Percentiles rank a stretch among this genome's conserved stretches.
Evolutionary conservation across 1,140 invertebrate species (phyloP).

Genomic region (Ooceraea biroi): DNA sequence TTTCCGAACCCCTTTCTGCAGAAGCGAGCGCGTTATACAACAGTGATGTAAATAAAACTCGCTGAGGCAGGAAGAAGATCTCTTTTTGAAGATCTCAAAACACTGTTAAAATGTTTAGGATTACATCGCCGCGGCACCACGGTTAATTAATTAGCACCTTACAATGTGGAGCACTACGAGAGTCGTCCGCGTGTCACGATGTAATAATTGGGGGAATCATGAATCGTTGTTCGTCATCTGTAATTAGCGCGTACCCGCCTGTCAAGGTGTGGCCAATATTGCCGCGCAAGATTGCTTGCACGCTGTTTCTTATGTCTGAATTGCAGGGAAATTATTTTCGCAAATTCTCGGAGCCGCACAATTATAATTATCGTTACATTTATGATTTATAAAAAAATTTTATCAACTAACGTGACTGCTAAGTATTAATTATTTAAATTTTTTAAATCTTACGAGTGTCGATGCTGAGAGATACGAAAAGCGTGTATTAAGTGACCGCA

Average conservation of each 20-base stretch:
- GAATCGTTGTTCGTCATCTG: no score
- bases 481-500: not conserved
- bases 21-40: conserved; percentile 57
- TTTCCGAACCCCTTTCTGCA: conserved; percentile 37
- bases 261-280: conserved; percentile 22
- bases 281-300: not conserved
- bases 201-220: not conserved
- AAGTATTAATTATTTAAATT: not conserved
- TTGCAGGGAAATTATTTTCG: not conserved
- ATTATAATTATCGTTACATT: not conserved
- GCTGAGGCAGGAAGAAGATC: not conserved
- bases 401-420: not conserved
- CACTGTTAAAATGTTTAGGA: conserved; percentile 66
- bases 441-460: not conserved
- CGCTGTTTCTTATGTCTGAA: not conserved
- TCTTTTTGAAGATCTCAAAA: conserved; percentile 59
- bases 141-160: conserved; percentile 71
- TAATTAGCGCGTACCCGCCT: conserved; percentile 19
- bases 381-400: no score
- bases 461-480: not conserved
- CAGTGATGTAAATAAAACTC: conserved; percentile 71
- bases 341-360: no score
- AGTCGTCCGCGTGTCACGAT: not conserved
- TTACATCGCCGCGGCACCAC: conserved; percentile 48
- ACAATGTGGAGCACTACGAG: conserved; percentile 60